Conservation (phyloP, 2,113 vertebrate species). For the Todiramphus chloris region DNA sequence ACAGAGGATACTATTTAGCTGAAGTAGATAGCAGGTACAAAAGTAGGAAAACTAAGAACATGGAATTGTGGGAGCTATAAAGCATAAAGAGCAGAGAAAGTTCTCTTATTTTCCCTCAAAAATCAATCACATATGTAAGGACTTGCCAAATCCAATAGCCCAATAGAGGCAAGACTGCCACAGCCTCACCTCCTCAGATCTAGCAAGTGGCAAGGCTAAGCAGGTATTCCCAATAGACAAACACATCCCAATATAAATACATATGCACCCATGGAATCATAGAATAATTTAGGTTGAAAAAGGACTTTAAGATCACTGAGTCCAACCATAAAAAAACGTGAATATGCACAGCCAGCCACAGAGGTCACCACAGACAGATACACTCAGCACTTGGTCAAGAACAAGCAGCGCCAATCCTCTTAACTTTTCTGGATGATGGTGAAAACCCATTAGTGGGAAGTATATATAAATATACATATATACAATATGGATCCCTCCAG, state of each 20-base stretch:
- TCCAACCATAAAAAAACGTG: neutral
- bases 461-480: neutral
- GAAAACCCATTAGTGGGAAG: neutral
- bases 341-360: neutral
- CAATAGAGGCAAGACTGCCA: neutral
- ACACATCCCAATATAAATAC: neutral
- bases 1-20: neutral
- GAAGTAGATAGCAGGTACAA: neutral
- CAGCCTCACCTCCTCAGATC: neutral
- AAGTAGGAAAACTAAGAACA: neutral
- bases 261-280: accelerated
- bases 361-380: neutral
- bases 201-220: neutral
- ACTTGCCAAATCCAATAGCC: neutral
- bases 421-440: neutral
- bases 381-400: neutral
- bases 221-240: neutral
- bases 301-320: accelerated
- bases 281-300: neutral
- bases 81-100: neutral
- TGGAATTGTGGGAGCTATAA: neutral
- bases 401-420: neutral
- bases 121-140: neutral
- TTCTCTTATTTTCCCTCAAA: neutral
- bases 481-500: neutral